A percentile compares a stretch with the other conserved stretches of the same genome.
Conservation (phyloP, 2,797 vertebrate genomes). For the Lithobates pipiens region DNA sequence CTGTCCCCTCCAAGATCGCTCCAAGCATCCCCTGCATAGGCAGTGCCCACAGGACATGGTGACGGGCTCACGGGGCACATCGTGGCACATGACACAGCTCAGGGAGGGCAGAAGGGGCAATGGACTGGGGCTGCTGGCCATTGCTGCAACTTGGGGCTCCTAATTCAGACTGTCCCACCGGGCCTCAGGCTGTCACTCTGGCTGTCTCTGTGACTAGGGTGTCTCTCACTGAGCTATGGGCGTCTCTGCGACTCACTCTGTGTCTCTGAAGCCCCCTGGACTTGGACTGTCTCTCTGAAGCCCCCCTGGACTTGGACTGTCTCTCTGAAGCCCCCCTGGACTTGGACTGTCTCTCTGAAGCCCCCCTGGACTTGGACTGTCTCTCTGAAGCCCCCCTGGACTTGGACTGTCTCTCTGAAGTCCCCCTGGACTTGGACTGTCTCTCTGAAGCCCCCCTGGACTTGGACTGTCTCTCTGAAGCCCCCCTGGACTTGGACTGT, state of each 20-base stretch:
- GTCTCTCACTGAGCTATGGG: neutral
- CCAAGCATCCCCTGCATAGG: slow-evolving; percentile 51
- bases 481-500: neutral
- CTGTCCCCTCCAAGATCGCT: slow-evolving; percentile 53
- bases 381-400: neutral
- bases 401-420: neutral
- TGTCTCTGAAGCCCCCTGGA: neutral
- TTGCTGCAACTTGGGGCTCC: neutral
- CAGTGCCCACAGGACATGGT: slow-evolving; percentile 53
- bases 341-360: neutral
- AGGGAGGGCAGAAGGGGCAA: slow-evolving; percentile 48
- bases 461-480: neutral
- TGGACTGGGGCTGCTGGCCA: slow-evolving; percentile 48
- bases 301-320: neutral
- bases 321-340: neutral
- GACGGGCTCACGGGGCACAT: slow-evolving; percentile 54
- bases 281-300: neutral
- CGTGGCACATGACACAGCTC: slow-evolving; percentile 52
- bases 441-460: neutral
- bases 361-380: too few species aligned
- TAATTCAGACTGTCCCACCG: neutral
- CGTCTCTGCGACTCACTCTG: too few species aligned
- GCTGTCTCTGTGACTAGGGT: too few species aligned
- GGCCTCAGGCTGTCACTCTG: neutral
- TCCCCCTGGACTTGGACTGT: neutral